Evolutionary conservation across 2,888 invertebrate species (phyloP), one percentile per base, ranked within the genome.

Genomic region (Ormia ochracea): DNA sequence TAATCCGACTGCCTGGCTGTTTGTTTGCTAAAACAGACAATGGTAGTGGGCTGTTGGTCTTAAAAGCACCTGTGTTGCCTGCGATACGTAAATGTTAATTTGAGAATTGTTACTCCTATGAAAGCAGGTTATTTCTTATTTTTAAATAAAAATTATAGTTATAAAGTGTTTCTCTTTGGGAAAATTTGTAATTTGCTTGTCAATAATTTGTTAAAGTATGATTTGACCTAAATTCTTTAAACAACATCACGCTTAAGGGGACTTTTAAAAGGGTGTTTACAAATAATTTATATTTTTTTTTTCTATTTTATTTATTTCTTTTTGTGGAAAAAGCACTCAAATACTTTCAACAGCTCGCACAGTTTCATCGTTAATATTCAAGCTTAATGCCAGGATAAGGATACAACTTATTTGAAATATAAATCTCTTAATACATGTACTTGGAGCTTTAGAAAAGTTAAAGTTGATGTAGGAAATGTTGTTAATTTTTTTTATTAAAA

Each of bases 71-170:
- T 77, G 76, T 65, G 38, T 63, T 31, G 43, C 43, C 23, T 43
- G 43, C 26, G 17, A 19, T 54, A 59, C 23, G 43, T 66, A 66
- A 72, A 76, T 76, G 68, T 68, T 80, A 72, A 76, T 80, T 76
- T 76, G 72, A 63, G 76, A 68, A 76, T 80, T 80, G 21, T 72
- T 72, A 52, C 31, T 69, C 74, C 63, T 65, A 43, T 65, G n/a
- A 74, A 69, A 68, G 66, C 59, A 61, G 75, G 61, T 75, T 72
- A 61, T 50, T 48, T 33, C 61, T 26, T 78, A 63, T 36, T 61
- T 48, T 21, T 9, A 4, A 48, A 26, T 33, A 52, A 72, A 50
- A 72, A 73, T 78, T 61, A 78, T 33, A 48, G 38, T 38, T 23
- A 43, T 58, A 33, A 65, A 33, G 45, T 56, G 19, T 63, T 52